A percentile compares a stretch with the other conserved stretches of the same genome.
phyloP scores from a whole-genome alignment of 1,140 invertebrate species.

The Calephelis nemesis region DNA sequence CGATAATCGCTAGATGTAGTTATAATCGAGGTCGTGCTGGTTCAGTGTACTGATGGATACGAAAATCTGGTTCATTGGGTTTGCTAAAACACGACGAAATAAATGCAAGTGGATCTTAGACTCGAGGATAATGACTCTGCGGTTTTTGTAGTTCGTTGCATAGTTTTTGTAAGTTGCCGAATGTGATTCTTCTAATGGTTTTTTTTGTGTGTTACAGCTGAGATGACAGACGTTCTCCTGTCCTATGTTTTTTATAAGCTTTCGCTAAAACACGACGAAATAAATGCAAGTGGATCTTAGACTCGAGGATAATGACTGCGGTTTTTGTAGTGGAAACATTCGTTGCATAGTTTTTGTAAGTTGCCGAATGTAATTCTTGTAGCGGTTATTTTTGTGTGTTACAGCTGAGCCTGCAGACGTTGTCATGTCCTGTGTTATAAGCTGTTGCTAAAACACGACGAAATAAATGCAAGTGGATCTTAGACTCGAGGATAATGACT shows the following conservation, averaged over 20 bases:
- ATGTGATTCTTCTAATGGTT: too few species aligned
- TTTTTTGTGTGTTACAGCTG: too few species aligned
- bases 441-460: conserved; percentile 32
- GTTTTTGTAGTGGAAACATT: neutral
- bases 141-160: neutral
- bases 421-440: too few species aligned
- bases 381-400: too few species aligned
- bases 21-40: conserved; percentile 36
- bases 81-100: conserved; percentile 33
- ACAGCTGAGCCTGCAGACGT: too few species aligned
- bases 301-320: neutral
- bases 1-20: conserved; percentile 45
- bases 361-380: too few species aligned
- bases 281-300: conserved; percentile 4
- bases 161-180: too few species aligned
- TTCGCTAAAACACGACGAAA: conserved; percentile 32
- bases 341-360: too few species aligned
- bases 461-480: conserved; percentile 3
- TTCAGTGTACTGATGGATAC: conserved; percentile 29
- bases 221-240: too few species aligned
- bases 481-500: conserved; percentile 3
- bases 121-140: neutral
- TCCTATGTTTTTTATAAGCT: too few species aligned
- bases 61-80: conserved; percentile 56
- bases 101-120: conserved; percentile 4